A percentile compares a stretch with the other conserved stretches of the same genome.
phyloP scores from a whole-genome alignment of 2,888 invertebrate species.

The Atethmia centrago region DNA sequence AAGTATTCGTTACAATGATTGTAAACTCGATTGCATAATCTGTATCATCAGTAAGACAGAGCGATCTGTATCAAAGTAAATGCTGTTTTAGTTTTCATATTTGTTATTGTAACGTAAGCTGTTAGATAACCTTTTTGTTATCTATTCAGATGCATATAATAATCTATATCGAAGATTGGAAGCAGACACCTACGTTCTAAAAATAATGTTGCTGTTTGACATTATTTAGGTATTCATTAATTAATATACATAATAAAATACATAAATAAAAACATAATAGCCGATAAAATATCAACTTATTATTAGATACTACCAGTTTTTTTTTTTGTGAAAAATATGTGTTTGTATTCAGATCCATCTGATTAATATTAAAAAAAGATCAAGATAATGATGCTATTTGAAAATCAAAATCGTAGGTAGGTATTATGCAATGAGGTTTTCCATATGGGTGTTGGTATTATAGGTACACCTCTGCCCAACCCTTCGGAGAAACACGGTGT shows the following conservation, averaged over 20 bases:
- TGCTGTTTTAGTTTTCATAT: neutral
- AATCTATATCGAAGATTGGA: neutral
- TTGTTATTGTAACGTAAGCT: slow-evolving; percentile 1
- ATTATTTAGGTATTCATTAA: neutral
- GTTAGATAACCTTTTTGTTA: slow-evolving; percentile 15
- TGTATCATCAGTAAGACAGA: slow-evolving; percentile 14
- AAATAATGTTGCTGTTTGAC: slow-evolving; percentile 10
- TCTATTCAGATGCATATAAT: neutral
- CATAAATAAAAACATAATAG: neutral
- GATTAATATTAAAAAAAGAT: neutral
- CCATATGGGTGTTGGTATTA: too few relatives aligned
- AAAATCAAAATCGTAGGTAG: neutral
- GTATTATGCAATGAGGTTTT: too few relatives aligned
- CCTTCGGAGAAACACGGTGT: too few relatives aligned
- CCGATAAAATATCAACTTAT: neutral
- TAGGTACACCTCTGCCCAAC: too few relatives aligned
- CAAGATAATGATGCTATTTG: neutral
- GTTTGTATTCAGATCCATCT: neutral
- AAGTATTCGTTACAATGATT: slow-evolving; percentile 13
- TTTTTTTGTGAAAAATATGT: too few relatives aligned
- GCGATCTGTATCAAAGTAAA: slow-evolving; percentile 1
- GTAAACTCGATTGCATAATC: slow-evolving; percentile 4
- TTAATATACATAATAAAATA: too few relatives aligned
- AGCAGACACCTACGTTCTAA: neutral
- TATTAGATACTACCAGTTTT: too few relatives aligned